phyloP scores from a whole-genome alignment of 2,888 invertebrate genomes.

The Dugesia japonica region DNA sequence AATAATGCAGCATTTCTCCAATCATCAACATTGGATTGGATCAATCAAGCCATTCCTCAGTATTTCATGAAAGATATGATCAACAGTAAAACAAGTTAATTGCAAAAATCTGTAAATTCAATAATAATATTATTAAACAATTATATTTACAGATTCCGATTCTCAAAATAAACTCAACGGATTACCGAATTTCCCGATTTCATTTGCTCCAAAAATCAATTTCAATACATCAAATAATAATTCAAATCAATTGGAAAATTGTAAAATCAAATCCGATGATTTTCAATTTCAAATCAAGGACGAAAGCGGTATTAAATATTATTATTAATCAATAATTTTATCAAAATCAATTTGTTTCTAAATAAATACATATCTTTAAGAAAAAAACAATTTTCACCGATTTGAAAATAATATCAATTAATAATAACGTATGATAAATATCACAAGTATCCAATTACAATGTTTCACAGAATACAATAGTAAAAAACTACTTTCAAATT shows the following conservation, averaged over 20 bases:
- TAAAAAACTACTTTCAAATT: not conserved
- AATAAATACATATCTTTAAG: not conserved
- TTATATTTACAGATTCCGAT: not conserved
- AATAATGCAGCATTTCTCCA: conserved; percentile 2
- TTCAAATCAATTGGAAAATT: not conserved
- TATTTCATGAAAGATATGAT: not conserved
- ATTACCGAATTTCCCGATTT: not conserved
- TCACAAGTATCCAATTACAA: not conserved
- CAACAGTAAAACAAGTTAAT: not conserved
- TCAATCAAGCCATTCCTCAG: conserved; percentile 1
- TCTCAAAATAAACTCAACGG: not conserved
- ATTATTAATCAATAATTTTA: too few relatives aligned
- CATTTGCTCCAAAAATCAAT: conserved; percentile 6
- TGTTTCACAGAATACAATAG: not conserved
- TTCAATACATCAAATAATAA: not conserved
- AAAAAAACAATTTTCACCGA: not conserved
- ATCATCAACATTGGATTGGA: not conserved
- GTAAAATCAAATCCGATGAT: not conserved
- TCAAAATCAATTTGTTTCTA: not conserved
- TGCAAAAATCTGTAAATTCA: not conserved
- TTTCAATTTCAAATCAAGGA: conserved; percentile 10
- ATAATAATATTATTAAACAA: too few relatives aligned
- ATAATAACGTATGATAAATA: not conserved
- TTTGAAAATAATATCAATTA: not conserved
- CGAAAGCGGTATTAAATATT: not conserved